Base-by-base conservation (phyloP, 2,888 invertebrate genomes). In the Hetaerina titia region DNA sequence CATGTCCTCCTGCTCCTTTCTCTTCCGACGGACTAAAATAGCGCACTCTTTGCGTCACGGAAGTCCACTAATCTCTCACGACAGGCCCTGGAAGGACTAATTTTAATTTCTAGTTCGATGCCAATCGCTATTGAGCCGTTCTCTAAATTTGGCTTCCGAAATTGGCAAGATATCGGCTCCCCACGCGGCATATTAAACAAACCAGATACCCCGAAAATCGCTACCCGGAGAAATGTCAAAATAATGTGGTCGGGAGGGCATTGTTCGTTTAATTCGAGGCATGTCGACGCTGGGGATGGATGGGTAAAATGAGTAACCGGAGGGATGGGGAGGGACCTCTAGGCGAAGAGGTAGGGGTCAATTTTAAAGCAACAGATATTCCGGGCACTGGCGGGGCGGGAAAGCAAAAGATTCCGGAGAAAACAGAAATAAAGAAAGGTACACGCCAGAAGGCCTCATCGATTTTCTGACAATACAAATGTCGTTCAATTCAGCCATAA, bases 21-120 rank as follows among this genome's bases (percentile, higher is more conserved):
- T 81, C 81, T 81, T 81, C 81, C 6, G 69, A 22, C 64, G 92
- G 69, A 69, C 69, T 15, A 69, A 92, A 69, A 92, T 92, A 92
- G 92, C 13, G 56, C 8, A 22, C 13, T 22, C 56, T 92, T n/a
- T 92, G 56, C 92, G 92, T 92, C 92, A 92, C 92, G 92, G 56
- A 92, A 92, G 92, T 56, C 92, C 81, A 81, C 81, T 92, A 92
- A 92, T 92, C 92, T 92, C 69, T 69, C 69, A 74, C 74, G 92
- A 92, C 92, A 92, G 56, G 69, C 56, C 69, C 63, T 92, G 92
- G 92, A 69, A 74, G 69, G 92, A 57, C 92, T 92, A 92, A 81
- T 92, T 92, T 92, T 92, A 69, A 92, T 92, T 92, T 74, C 74
- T 69, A 92, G 56, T 92, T 92, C 92, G 92, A 92, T 92, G 92